A percentile compares a stretch with the other conserved stretches of the same genome.
These are phyloP conservation scores for Vandiemenella viatica DNA, from an alignment of 2,888 invertebrate species.

Conservation along the genomic window DNA sequence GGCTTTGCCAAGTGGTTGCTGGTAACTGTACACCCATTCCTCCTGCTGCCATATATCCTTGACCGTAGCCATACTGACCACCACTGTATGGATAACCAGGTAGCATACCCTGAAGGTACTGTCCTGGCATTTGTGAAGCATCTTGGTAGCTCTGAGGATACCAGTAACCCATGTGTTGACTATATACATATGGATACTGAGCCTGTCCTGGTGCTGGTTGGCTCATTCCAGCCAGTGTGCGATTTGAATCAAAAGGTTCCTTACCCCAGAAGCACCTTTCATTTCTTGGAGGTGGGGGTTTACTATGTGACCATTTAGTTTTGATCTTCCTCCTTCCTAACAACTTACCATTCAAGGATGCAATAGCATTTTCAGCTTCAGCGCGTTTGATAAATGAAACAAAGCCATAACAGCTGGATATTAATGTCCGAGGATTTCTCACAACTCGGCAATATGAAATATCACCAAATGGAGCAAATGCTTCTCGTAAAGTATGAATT, in stretches of 20 bases:
- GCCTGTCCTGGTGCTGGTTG: conserved; percentile 47
- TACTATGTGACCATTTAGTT: conserved; percentile 98
- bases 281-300: conserved; percentile 68
- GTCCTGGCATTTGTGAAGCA: no score
- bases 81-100: no score
- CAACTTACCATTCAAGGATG: conserved; percentile 99
- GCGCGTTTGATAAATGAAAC: conserved; percentile 98
- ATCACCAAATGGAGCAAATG: conserved; percentile 96
- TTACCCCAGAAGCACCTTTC: conserved; percentile 96
- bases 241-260: conserved; percentile 57
- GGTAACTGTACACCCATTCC: no score
- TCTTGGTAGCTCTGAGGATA: no score
- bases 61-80: no score
- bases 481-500: conserved; percentile 91
- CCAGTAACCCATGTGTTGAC: conserved; percentile 84
- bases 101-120: no score
- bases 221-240: conserved; percentile 28
- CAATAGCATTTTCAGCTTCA: conserved; percentile 95
- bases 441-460: conserved; percentile 99
- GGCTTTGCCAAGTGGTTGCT: no score
- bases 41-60: no score
- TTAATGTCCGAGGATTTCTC: conserved; percentile 94
- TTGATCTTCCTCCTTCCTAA: conserved; percentile 93
- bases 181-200: conserved; percentile 77
- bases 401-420: conserved; percentile 99